A percentile compares a stretch with the other conserved stretches of the same genome.
Evolutionary conservation across 2,113 vertebrate species (phyloP).

Genomic region (Ailurus styani): DNA sequence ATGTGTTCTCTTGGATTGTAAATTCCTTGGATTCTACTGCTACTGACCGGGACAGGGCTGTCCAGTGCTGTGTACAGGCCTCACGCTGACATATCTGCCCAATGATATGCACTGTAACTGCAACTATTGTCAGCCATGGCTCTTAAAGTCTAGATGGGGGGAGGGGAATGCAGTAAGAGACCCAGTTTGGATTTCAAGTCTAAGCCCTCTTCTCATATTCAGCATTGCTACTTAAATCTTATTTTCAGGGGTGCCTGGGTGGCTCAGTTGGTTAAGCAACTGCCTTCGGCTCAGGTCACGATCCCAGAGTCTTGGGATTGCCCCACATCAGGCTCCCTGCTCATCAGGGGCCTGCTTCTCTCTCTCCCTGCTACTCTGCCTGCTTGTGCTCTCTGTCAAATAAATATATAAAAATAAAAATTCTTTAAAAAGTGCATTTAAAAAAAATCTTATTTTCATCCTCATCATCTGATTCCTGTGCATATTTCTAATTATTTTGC

Average conservation of each 20-base stretch:
- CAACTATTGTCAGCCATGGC: not conserved
- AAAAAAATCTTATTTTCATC: not conserved
- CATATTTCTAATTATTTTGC: not conserved
- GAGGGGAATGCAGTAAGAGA: not conserved
- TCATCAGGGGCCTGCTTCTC: no score
- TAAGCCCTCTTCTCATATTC: not conserved
- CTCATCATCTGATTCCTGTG: not conserved
- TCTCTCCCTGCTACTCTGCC: no score
- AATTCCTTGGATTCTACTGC: not conserved
- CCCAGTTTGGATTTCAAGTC: not conserved
- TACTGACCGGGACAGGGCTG: not conserved
- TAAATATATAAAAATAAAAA: no score
- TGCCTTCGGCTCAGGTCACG: no score
- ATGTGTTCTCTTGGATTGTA: not conserved
- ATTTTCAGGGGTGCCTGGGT: no score
- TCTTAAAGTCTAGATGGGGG: not conserved
- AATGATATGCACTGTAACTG: not conserved
- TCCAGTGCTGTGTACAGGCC: accelerated
- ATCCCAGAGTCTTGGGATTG: no score
- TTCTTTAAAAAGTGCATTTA: no score
- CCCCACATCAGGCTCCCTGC: no score
- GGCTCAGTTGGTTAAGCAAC: no score
- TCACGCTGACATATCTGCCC: not conserved
- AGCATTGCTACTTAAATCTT: not conserved
- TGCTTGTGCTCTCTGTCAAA: no score